Conservation (phyloP, 2,113 vertebrate species). For the Pampusana beccarii region DNA sequence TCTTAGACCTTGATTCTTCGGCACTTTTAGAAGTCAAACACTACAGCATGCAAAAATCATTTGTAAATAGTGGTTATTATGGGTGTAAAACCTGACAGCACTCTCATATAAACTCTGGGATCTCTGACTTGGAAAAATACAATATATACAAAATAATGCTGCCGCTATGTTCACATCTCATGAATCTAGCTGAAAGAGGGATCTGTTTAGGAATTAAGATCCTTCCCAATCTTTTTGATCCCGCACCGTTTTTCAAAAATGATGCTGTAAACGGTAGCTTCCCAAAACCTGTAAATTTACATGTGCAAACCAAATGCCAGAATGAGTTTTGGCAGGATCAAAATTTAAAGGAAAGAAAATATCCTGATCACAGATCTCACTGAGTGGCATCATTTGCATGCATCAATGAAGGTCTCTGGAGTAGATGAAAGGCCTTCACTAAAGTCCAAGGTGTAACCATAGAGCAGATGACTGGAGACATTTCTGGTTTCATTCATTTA, state of each 20-base stretch:
- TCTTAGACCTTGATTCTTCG: neutral
- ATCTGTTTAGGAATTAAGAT: neutral
- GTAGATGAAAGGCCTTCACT: neutral
- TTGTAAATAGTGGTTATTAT: neutral
- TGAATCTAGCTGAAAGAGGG: neutral
- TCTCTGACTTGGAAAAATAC: neutral
- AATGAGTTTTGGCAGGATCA: neutral
- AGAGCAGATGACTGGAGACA: neutral
- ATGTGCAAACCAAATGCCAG: neutral
- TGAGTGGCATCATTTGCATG: neutral
- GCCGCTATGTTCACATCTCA: neutral
- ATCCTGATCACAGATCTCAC: neutral
- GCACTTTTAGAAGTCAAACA: neutral
- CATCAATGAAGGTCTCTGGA: neutral
- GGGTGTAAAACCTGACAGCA: neutral
- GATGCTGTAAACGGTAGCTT: neutral
- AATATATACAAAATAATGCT: neutral
- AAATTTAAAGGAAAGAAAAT: neutral
- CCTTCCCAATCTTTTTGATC: neutral
- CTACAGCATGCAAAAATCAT: neutral
- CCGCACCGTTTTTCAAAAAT: neutral
- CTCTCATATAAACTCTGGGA: neutral
- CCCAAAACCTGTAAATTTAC: neutral
- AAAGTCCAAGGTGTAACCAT: neutral
- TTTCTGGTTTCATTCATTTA: neutral